These are phyloP conservation scores for Cataglyphis livida DNA, from an alignment of 2,888 invertebrate species.

Conservation along the genomic window DNA sequence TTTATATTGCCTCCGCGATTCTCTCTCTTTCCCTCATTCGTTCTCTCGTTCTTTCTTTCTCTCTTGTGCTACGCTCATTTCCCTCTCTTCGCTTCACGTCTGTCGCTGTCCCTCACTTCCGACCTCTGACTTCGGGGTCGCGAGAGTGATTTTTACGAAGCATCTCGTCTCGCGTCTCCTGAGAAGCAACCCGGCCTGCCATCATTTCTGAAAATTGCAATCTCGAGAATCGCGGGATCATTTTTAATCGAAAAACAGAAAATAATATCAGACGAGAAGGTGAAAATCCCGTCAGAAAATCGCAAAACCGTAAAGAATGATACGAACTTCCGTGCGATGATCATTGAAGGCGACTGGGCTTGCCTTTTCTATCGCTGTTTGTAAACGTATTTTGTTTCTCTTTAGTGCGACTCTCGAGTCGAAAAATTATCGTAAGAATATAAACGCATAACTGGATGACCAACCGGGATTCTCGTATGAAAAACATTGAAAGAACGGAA, in stretches of 20 bases:
- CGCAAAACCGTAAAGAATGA: background rate
- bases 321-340: background rate
- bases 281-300: slow-evolving; percentile 12
- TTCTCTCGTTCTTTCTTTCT: slow-evolving; percentile 46
- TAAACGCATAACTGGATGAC: background rate
- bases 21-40: background rate
- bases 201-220: slow-evolving; percentile 58
- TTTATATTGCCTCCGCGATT: slow-evolving; percentile 78
- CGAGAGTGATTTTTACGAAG: slow-evolving; percentile 69
- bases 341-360: background rate
- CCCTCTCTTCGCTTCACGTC: slow-evolving; percentile 33
- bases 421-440: slow-evolving; percentile 23
- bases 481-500: slow-evolving; percentile 43
- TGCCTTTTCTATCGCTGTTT: background rate
- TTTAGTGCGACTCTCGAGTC: background rate
- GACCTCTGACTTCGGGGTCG: slow-evolving; percentile 37
- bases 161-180: slow-evolving; percentile 46
- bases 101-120: slow-evolving; percentile 29
- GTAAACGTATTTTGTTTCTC: slow-evolving; percentile 11
- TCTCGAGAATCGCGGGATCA: slow-evolving; percentile 37
- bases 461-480: background rate
- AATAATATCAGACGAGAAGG: slow-evolving; percentile 35
- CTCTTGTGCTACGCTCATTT: slow-evolving; percentile 40
- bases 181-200: slow-evolving; percentile 30
- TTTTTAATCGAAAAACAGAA: slow-evolving; percentile 47